Evolutionary conservation across 2,113 vertebrate species (phyloP), one percentile per base, ranked within the genome.

Genomic region (Muscicapa adusta): DNA sequence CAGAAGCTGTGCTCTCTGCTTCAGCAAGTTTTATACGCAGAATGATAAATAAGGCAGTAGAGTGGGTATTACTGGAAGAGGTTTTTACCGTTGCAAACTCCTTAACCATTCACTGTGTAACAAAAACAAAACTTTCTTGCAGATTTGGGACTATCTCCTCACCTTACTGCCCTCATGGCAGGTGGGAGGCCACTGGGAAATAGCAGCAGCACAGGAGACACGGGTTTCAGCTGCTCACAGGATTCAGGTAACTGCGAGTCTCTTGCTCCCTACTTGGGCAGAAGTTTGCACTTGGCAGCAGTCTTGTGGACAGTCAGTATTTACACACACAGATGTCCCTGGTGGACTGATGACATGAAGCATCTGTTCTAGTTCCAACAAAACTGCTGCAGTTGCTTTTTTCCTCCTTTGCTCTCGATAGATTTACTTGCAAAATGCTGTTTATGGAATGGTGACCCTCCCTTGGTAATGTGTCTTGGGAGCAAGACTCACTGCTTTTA

Each of bases 131-230:
- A 83, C 40, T 94, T 61, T 96, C 38, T 97, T 98, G 51, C 98
- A 99, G 99, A 99, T 94, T 85, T 99, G 97, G 99, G 99, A 26
- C 98, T 99, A 83, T 99, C 99, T 70, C 99, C 99, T n/a, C 99
- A 99, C 96, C 98, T 99, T 86, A 99, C 99, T 12, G 99, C 98
- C 43, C 98, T 99, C 97, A 98, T 99, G 96, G 99, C 97, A 4
- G 98, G 98, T 2, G 99, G 98, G 10, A 98, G 98, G 63, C 97
- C 98, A 23, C 85, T 99, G 94, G 99, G 98, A 40, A 98, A 98
- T 51, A 98, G 98, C 87, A 99, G 99, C 98, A 99, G 99, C 98
- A 99, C 99, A 0, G 99, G 98, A 75, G 99, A 99, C 82, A 99
- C 99, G 1, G 99, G 99, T 85, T 99, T 99, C 98, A 99, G 99